Conservation (phyloP, 92 coral and sea anemone species). For the Siderastrea radians region DNA sequence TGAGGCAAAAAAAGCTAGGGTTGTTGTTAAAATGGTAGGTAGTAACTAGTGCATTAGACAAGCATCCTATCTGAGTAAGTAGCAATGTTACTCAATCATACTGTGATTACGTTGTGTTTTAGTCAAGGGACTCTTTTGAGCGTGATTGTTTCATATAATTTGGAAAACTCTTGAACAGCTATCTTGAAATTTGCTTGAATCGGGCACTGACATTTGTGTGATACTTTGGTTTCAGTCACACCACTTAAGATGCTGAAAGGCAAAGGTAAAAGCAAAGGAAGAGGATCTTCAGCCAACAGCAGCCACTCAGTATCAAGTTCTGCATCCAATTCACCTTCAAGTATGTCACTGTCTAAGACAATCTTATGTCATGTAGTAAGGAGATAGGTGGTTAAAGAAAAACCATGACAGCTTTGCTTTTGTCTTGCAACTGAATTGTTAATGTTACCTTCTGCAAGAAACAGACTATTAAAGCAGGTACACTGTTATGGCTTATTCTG, state of each 20-base stretch:
- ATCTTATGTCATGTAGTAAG: background rate
- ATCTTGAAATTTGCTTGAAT: background rate
- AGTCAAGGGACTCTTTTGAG: too few species aligned
- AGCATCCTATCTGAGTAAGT: background rate
- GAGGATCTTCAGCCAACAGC: constrained; percentile 71
- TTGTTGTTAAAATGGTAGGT: background rate
- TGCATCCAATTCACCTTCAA: constrained; percentile 90
- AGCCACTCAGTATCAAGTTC: constrained; percentile 85
- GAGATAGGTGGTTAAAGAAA: too few species aligned
- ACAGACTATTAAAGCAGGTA: too few species aligned
- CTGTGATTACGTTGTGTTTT: too few species aligned
- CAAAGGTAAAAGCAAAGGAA: constrained; percentile 58
- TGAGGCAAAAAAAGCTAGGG: too few species aligned
- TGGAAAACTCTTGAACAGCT: too few species aligned
- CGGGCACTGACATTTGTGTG: background rate
- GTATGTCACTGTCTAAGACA: constrained; percentile 35
- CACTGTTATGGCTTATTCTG: too few species aligned
- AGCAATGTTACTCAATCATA: too few species aligned
- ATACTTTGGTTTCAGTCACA: constrained; percentile 64
- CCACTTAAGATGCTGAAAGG: constrained; percentile 89
- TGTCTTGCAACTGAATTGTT: too few species aligned
- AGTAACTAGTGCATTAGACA: background rate
- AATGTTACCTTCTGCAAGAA: too few species aligned
- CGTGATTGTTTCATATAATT: too few species aligned
- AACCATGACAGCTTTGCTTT: too few species aligned